These are phyloP conservation scores for Dicyrtoma fusca DNA, from an alignment of 2,888 invertebrate genomes.

Conservation along the genomic window DNA sequence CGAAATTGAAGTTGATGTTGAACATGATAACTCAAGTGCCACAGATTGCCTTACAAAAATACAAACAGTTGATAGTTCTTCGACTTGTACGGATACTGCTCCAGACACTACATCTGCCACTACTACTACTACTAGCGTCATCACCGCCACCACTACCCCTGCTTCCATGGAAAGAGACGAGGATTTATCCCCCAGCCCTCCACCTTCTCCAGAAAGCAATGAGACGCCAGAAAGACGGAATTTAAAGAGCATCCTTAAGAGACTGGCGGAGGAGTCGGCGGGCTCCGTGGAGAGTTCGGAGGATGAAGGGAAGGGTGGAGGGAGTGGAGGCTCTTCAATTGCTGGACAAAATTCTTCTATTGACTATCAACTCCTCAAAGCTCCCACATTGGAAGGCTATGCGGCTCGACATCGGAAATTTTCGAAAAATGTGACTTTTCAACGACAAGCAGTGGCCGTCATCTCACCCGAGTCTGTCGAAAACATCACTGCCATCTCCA, in stretches of 20 bases:
- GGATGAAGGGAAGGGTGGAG: conserved; percentile 22
- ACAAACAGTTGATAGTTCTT: neutral
- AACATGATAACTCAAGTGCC: conserved; percentile 47
- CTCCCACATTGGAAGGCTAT: conserved; percentile 85
- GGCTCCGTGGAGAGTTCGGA: conserved; percentile 24
- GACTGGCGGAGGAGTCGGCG: conserved; percentile 68
- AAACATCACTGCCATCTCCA: neutral
- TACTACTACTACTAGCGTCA: conserved; percentile 3
- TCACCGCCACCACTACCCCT: conserved; percentile 2
- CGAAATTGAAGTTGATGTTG: too few species aligned
- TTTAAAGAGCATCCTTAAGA: conserved; percentile 82
- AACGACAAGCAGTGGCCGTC: conserved; percentile 71
- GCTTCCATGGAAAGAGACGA: neutral
- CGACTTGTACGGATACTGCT: neutral
- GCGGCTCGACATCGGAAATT: conserved; percentile 81
- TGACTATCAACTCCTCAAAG: conserved; percentile 72
- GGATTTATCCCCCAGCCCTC: conserved; percentile 51
- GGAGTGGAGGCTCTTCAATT: neutral
- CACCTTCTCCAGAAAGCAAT: conserved; percentile 69
- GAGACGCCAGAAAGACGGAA: conserved; percentile 81
- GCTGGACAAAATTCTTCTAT: conserved; percentile 26
- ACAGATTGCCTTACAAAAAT: conserved; percentile 46
- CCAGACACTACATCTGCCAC: conserved; percentile 3
- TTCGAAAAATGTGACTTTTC: conserved; percentile 86
- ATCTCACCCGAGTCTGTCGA: conserved; percentile 67